Percentiles rank a stretch among this genome's conserved stretches.
Conservation (phyloP, 2,113 vertebrate genomes). For the Aptenodytes patagonicus region DNA sequence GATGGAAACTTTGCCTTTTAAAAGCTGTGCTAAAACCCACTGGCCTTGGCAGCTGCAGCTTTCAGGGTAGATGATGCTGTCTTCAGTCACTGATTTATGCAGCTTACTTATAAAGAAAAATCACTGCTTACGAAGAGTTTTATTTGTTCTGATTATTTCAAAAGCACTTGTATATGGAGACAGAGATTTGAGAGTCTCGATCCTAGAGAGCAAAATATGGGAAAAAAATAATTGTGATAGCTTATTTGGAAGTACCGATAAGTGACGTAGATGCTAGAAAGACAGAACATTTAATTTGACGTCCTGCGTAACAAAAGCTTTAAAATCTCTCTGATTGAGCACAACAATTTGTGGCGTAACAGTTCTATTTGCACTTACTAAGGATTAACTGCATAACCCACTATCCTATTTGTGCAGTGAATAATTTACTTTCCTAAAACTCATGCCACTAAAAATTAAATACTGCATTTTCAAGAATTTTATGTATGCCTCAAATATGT, state of each 20-base stretch:
- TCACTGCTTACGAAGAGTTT: neutral
- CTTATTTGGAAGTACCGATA: neutral
- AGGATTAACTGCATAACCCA: neutral
- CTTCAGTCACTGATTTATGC: neutral
- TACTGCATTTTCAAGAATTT: neutral
- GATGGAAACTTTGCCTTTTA: neutral
- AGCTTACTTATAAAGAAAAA: neutral
- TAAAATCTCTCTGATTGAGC: neutral
- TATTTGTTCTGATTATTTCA: neutral
- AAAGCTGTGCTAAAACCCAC: neutral
- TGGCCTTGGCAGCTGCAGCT: neutral
- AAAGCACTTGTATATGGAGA: neutral
- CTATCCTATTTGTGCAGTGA: neutral
- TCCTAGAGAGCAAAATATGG: neutral
- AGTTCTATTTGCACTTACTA: neutral
- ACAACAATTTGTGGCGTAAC: neutral
- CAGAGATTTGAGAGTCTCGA: neutral
- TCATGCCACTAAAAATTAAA: neutral
- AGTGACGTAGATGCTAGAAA: neutral
- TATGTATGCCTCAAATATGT: neutral
- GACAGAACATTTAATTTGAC: neutral
- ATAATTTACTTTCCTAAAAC: neutral
- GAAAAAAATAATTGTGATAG: neutral
- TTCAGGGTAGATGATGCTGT: neutral
- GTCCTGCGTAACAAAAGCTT: neutral